Conservation (phyloP, 2,113 vertebrate species). For the Lynx canadensis region DNA sequence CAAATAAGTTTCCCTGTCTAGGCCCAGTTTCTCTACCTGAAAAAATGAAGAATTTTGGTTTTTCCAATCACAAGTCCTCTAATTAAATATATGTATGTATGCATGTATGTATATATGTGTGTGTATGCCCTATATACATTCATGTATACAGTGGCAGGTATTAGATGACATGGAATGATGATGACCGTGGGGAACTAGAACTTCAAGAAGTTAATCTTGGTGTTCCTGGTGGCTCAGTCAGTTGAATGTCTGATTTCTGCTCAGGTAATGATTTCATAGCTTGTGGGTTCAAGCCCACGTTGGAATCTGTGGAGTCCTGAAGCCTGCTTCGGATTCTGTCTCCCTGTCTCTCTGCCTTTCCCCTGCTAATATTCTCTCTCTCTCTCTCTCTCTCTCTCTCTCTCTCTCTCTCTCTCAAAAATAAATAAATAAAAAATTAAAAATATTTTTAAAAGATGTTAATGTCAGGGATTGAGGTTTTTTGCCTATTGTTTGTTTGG, state of each 20-base stretch:
- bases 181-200: background rate
- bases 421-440: no score
- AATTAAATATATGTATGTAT: background rate
- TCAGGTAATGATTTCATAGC: no score
- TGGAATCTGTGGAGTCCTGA: no score
- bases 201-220: background rate
- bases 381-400: no score
- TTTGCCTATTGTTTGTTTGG: background rate
- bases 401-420: no score
- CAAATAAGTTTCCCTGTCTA: background rate
- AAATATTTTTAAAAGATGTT: background rate
- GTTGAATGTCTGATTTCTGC: no score
- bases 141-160: background rate
- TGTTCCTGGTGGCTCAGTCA: background rate
- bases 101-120: background rate
- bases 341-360: no score
- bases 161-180: background rate
- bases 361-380: no score
- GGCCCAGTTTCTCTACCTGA: background rate
- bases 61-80: background rate
- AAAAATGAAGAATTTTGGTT: slow-evolving; percentile 28
- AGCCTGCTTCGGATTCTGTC: no score
- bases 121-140: background rate
- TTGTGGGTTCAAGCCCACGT: no score
- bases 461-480: background rate